Conservation (phyloP, 2,113 vertebrate genomes). For the Percopsis transmontana region DNA sequence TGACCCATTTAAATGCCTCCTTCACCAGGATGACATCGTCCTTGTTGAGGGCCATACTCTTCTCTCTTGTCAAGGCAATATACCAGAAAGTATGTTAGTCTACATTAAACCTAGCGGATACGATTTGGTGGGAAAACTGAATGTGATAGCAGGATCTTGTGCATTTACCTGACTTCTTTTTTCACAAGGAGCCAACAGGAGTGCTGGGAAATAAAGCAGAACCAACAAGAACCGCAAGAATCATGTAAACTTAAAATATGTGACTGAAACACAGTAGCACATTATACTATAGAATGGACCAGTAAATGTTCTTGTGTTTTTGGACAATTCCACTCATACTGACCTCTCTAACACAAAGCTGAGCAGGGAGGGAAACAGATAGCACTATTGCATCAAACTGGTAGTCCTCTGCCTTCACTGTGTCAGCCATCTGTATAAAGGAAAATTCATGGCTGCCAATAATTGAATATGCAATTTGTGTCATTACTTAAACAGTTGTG, state of each 20-base stretch:
- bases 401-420: conserved; percentile 82
- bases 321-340: conserved; percentile 53
- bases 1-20: conserved; percentile 95
- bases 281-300: no score
- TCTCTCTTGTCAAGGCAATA: conserved; percentile 77
- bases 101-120: neutral
- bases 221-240: neutral
- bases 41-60: conserved; percentile 80
- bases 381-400: conserved; percentile 88
- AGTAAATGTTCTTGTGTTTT: no score
- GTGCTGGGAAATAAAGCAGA: conserved; percentile 71
- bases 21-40: conserved; percentile 91
- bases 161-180: conserved; percentile 86
- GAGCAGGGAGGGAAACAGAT: conserved; percentile 92
- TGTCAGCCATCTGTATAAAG: conserved; percentile 82
- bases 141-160: neutral
- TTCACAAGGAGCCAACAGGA: conserved; percentile 93
- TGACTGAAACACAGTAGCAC: no score
- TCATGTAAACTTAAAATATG: no score
- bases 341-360: conserved; percentile 95
- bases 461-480: neutral
- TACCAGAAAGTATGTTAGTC: neutral
- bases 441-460: neutral
- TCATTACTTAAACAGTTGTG: neutral
- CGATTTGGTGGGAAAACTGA: neutral